phyloP scores from a whole-genome alignment of 2,797 vertebrate genomes.

The Rhinophrynus dorsalis region DNA sequence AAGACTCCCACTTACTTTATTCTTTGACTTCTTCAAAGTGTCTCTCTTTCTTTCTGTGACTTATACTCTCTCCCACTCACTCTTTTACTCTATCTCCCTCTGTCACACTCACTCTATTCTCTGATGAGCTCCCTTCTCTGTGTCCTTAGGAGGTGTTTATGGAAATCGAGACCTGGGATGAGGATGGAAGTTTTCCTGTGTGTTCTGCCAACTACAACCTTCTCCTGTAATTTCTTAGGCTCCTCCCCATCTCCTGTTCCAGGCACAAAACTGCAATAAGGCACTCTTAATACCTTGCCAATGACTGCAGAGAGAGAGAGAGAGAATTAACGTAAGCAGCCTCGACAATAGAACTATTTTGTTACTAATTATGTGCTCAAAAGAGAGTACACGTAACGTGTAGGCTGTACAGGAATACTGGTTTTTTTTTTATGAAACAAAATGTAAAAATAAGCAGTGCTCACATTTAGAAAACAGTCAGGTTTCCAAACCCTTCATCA shows the following conservation, averaged over 20 bases:
- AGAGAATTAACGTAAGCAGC: too few species aligned
- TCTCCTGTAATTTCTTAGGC: conserved; percentile 4
- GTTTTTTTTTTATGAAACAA: too few species aligned
- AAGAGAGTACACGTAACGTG: too few species aligned
- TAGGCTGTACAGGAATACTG: too few species aligned
- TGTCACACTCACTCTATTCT: conserved; percentile 3
- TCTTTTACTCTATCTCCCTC: not conserved
- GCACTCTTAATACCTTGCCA: not conserved
- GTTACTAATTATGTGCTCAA: too few species aligned
- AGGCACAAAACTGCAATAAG: conserved; percentile 3
- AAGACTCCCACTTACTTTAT: not conserved
- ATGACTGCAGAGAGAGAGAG: not conserved
- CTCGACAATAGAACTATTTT: too few species aligned
- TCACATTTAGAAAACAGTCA: too few species aligned
- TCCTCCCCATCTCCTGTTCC: conserved; percentile 8
- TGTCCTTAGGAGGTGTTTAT: conserved; percentile 35
- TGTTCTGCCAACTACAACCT: conserved; percentile 37
- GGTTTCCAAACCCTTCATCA: too few species aligned
- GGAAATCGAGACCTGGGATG: conserved; percentile 33
- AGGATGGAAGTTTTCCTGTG: conserved; percentile 32
- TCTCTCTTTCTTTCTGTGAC: not conserved
- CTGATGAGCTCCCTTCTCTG: conserved; percentile 18
- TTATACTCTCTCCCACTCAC: not conserved
- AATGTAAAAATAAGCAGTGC: too few species aligned
- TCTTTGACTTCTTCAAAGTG: not conserved